These are phyloP conservation scores for Ovis aries DNA, from an alignment of 2,113 vertebrate species.

Conservation along the genomic window DNA sequence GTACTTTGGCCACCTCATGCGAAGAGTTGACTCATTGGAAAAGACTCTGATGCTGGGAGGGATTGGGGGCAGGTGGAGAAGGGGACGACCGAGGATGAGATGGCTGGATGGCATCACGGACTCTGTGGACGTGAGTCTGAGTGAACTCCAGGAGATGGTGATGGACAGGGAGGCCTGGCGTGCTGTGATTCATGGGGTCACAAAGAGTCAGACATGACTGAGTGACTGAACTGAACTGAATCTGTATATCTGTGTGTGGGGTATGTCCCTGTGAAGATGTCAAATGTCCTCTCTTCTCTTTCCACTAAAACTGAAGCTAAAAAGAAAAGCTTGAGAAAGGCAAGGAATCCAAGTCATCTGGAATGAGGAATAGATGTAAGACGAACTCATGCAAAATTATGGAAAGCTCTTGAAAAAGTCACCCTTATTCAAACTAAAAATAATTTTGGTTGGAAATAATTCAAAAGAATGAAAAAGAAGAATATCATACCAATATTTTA, in stretches of 20 bases:
- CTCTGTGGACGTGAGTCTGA: rapidly evolving
- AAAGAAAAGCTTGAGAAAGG: not conserved
- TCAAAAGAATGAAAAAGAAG: not conserved
- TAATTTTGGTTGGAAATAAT: not conserved
- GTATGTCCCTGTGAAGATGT: rapidly evolving
- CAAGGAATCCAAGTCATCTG: not conserved
- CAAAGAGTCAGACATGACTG: too few species aligned
- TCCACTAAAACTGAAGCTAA: not conserved
- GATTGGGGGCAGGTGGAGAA: too few species aligned
- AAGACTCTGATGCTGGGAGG: too few species aligned
- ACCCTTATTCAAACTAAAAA: not conserved
- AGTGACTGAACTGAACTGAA: too few species aligned
- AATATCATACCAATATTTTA: not conserved
- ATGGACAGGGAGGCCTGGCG: too few species aligned
- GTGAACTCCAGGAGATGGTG: too few species aligned
- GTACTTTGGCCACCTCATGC: too few species aligned
- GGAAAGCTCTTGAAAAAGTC: not conserved
- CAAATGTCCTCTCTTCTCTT: not conserved
- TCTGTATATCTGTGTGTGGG: rapidly evolving
- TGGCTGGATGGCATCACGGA: too few species aligned
- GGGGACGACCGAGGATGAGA: too few species aligned
- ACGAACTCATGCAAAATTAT: not conserved
- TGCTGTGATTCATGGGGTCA: too few species aligned
- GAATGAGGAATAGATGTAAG: not conserved
- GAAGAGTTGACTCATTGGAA: too few species aligned